phyloP scores from a whole-genome alignment of 2,113 vertebrate species.

The Anhinga anhinga region DNA sequence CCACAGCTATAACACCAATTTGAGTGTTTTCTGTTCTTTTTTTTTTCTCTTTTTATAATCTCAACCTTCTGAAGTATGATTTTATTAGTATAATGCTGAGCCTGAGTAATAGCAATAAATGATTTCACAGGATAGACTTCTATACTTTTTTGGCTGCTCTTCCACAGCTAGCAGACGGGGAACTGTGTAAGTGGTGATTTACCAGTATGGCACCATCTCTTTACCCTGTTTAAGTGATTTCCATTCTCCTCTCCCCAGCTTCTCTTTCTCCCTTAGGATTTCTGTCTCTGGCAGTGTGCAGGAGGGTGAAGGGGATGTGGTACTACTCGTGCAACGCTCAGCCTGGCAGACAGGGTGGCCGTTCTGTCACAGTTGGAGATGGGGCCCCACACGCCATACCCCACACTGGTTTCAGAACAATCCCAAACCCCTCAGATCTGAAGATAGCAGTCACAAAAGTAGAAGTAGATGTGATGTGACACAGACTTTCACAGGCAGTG shows the following conservation, averaged over 20 bases:
- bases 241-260: not conserved
- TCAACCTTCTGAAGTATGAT: not conserved
- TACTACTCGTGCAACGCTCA: rapidly evolving
- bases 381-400: rapidly evolving
- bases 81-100: not conserved
- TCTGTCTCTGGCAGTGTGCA: not conserved
- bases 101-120: not conserved
- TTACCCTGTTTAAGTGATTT: not conserved
- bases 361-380: not conserved
- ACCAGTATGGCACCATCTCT: not conserved
- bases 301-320: not conserved
- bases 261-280: not conserved
- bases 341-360: not conserved
- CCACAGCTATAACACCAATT: not conserved
- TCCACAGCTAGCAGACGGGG: not conserved
- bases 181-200: not conserved
- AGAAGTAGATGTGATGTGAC: not conserved
- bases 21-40: not conserved
- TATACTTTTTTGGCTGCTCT: not conserved
- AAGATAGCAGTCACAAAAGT: not conserved
- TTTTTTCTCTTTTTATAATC: not conserved
- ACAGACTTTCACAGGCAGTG: not conserved
- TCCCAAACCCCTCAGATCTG: not conserved
- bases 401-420: not conserved
- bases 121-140: not conserved